Conservation (phyloP, 2,888 invertebrate species). For the Anthophora plumipes region DNA sequence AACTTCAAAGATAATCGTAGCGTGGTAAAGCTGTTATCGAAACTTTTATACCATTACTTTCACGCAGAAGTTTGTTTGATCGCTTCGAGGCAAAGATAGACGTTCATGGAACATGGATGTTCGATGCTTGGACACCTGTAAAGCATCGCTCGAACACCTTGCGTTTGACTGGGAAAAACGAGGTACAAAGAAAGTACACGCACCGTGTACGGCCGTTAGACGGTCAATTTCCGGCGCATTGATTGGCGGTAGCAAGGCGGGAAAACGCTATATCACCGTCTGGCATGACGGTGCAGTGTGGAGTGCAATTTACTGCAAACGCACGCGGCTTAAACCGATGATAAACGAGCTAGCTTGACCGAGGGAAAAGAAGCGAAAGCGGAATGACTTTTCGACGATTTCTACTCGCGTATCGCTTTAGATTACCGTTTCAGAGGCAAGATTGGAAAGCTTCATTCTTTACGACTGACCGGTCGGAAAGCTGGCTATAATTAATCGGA, state of each 20-base stretch:
- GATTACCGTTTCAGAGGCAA: constrained; percentile 43
- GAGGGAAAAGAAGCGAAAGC: constrained; percentile 63
- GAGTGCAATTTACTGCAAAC: constrained; percentile 71
- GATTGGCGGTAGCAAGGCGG: constrained; percentile 70
- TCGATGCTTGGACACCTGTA: constrained; percentile 13
- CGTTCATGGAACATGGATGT: not conserved
- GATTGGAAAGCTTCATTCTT: constrained; percentile 53
- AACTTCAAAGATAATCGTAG: not conserved
- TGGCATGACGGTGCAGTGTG: constrained; percentile 72
- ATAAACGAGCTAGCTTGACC: constrained; percentile 74
- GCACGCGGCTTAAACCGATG: constrained; percentile 69
- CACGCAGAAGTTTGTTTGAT: not conserved
- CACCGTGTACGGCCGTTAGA: constrained; percentile 61
- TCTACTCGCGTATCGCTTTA: constrained; percentile 52
- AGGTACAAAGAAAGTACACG: constrained; percentile 53
- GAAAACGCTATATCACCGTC: constrained; percentile 72
- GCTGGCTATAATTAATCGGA: constrained; percentile 51
- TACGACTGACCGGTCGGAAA: constrained; percentile 14
- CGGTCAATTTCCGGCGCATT: constrained; percentile 75
- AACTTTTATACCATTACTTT: not conserved
- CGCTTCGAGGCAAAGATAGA: not conserved
- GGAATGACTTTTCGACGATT: constrained; percentile 67
- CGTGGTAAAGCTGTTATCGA: not conserved
- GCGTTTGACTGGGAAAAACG: constrained; percentile 41
- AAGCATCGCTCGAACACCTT: constrained; percentile 28